Conservation (phyloP, 1,140 invertebrate genomes). For the Cydia strobilella region DNA sequence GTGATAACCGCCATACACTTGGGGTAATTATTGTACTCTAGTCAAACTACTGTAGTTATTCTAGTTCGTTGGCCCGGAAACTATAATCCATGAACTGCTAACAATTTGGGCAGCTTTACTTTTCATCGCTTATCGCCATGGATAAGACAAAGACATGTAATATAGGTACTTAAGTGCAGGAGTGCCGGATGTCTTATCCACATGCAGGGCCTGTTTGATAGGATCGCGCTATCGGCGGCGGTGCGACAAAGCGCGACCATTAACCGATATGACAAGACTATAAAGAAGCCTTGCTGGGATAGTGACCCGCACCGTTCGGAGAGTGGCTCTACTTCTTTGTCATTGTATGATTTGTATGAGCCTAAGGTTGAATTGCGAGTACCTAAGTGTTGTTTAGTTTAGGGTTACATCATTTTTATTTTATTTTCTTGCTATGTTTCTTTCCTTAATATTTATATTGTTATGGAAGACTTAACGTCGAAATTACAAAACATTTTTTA, state of each 20-base stretch:
- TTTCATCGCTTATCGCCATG: neutral
- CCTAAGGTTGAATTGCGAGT: no score
- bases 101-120: neutral
- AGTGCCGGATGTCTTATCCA: neutral
- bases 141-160: neutral
- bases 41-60: no score
- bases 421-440: no score
- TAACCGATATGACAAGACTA: constrained; percentile 65
- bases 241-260: constrained; percentile 59
- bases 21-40: no score
- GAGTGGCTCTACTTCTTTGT: constrained; percentile 33
- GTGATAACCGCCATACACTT: no score
- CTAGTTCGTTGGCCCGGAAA: no score
- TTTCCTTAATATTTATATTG: no score
- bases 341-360: no score
- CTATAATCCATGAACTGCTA: no score
- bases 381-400: no score
- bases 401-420: no score
- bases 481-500: neutral
- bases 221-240: constrained; percentile 42
- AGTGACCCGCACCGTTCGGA: constrained; percentile 38
- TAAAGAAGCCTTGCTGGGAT: constrained; percentile 54
- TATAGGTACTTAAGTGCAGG: neutral
- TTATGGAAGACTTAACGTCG: no score
- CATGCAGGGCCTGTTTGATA: constrained; percentile 27